phyloP scores from a whole-genome alignment of 2,888 invertebrate genomes.

The Pantelozetes paolii region DNA sequence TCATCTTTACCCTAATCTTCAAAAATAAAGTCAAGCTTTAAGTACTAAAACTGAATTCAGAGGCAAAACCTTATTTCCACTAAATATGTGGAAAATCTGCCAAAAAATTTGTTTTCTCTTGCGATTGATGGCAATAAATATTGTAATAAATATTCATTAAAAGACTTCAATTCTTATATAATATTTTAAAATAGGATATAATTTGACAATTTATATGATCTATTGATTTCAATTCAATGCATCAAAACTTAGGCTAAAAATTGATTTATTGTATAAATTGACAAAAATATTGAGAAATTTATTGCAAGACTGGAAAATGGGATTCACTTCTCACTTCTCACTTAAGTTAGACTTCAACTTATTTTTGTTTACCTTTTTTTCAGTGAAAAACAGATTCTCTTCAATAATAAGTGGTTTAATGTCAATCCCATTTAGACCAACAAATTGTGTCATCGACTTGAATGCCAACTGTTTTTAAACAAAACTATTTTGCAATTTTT shows the following conservation, averaged over 20 bases:
- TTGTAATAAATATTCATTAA: slow-evolving; percentile 19
- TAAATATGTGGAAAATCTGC: background rate
- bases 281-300: background rate
- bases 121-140: slow-evolving; percentile 1
- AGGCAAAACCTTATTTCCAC: background rate
- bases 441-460: slow-evolving; percentile 22
- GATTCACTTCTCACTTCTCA: too few relatives aligned
- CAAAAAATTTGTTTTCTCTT: slow-evolving; percentile 7
- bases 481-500: background rate
- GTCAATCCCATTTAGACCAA: slow-evolving; percentile 9
- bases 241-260: background rate
- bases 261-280: slow-evolving; percentile 16
- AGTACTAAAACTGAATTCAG: background rate
- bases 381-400: background rate
- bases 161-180: background rate
- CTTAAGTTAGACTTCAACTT: background rate
- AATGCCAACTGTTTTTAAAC: slow-evolving; percentile 14
- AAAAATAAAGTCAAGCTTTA: slow-evolving; percentile 8
- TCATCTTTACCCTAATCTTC: slow-evolving; percentile 27
- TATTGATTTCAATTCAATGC: background rate
- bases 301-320: background rate
- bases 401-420: slow-evolving; percentile 12
- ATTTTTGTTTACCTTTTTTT: background rate
- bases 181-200: too few relatives aligned
- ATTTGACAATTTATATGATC: background rate